Conservation (phyloP, 2,888 invertebrate species). For the Sphecodes monilicornis region DNA sequence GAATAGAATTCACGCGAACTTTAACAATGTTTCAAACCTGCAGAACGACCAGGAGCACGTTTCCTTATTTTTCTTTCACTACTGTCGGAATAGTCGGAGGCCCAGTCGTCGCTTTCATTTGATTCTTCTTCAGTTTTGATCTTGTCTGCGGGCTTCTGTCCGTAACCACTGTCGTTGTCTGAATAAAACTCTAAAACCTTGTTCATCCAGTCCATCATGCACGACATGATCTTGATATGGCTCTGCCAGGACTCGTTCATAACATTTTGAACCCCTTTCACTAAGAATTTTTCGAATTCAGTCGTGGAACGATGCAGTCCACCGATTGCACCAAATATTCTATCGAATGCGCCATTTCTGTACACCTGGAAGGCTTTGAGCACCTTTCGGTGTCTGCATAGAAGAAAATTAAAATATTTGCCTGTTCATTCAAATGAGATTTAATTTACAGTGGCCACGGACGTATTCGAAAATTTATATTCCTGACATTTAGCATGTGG, state of each 20-base stretch:
- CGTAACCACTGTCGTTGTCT: conserved; percentile 3
- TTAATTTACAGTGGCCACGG: background rate
- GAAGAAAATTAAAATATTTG: background rate
- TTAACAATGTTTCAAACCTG: background rate
- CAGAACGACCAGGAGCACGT: background rate
- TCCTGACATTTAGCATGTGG: too few relatives aligned
- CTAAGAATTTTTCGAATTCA: conserved; percentile 60
- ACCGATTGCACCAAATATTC: conserved; percentile 48
- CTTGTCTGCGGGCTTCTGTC: background rate
- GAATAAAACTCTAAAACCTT: conserved; percentile 49
- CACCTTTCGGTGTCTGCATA: conserved; percentile 47
- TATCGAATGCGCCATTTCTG: conserved; percentile 42
- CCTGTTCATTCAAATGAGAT: background rate
- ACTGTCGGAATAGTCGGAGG: background rate
- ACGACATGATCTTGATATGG: conserved; percentile 42
- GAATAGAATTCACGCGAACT: background rate
- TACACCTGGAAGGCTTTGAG: conserved; percentile 57
- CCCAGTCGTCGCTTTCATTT: conserved; percentile 11
- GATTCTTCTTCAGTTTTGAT: background rate
- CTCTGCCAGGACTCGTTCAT: conserved; percentile 57
- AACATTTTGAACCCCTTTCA: conserved; percentile 45
- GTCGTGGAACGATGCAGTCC: conserved; percentile 53
- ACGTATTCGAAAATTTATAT: background rate
- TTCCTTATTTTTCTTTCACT: background rate
- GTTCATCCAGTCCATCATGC: conserved; percentile 55